Evolutionary conservation across 2,113 vertebrate genomes (phyloP), one percentile per base, ranked within the genome.

Genomic region (Dipodomys spectabilis): DNA sequence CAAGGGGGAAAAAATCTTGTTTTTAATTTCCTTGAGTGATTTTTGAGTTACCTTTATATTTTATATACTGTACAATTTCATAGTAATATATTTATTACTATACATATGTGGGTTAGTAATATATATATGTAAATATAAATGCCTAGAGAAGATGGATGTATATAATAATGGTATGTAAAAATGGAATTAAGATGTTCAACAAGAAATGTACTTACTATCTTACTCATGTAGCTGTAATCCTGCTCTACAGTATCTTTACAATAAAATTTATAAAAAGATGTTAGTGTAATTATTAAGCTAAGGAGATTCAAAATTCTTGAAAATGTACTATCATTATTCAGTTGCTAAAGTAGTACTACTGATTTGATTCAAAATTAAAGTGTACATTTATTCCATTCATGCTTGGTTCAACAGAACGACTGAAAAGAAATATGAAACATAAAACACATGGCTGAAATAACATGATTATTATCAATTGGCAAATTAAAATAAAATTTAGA

Each of bases 401-500:
- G 28, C 60, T 92, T 84, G 39, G 3, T 69, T 93, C n/a, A 77
- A 28, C n/a, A 30, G 80, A 85, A 6, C 49, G 85, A 82, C 72
- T 65, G 68, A 88, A 88, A 88, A 45, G 15, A 9, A 53, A 68
- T 92, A 35, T 69, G 89, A 84, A 86, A 65, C 25, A 77, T 74
- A 68, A 86, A 88, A 72, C 0, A 62, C 2, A 10, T 6, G 15
- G 35, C 8, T 80, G 32, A 92, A 72, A 94, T 86, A 9, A 0
- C 39, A 92, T 83, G 83, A 11, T 60, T 85, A 92, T 57, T 88
- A 53, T 78, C 89, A 15, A 25, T 20, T 71, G 15, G 3, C 5
- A 79, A 80, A 1, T 80, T 68, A 79, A 78, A 86, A 53, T 28
- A 82, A 91, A 35, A 74, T 32, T 64, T 6, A 79, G 81, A 30